These are phyloP conservation scores for Hydriomena furcata DNA, from an alignment of 2,888 invertebrate genomes.

Conservation along the genomic window DNA sequence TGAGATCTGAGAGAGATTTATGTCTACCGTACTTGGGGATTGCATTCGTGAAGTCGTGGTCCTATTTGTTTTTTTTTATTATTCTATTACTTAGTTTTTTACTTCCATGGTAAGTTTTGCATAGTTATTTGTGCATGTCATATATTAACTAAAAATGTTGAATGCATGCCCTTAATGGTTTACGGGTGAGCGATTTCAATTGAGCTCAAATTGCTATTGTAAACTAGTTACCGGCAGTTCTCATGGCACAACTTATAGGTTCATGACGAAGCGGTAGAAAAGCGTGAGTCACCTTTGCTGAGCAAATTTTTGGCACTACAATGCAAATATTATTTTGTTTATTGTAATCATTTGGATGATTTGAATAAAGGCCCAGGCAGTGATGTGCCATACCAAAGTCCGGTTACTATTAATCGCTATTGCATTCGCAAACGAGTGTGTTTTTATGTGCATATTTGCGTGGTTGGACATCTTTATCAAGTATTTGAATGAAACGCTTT, in stretches of 20 bases:
- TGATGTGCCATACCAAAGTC: slow-evolving; percentile 2
- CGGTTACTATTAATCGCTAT: not conserved
- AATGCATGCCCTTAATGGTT: slow-evolving; percentile 27
- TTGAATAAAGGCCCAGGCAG: no score
- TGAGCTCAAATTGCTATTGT: slow-evolving; percentile 24
- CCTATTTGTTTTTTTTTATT: no score
- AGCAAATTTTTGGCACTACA: no score
- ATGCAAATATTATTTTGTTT: no score
- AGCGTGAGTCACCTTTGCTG: no score
- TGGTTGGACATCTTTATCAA: slow-evolving; percentile 26
- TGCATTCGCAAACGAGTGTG: slow-evolving; percentile 11
- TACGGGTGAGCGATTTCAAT: slow-evolving; percentile 24
- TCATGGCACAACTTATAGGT: not conserved
- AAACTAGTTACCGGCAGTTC: not conserved
- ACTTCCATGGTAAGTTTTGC: not conserved
- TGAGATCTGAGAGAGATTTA: no score
- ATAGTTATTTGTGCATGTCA: slow-evolving; percentile 17
- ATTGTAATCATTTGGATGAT: no score
- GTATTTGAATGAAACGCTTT: slow-evolving; percentile 1
- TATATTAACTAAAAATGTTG: slow-evolving; percentile 15
- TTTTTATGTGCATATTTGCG: slow-evolving; percentile 25
- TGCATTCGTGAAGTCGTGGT: no score
- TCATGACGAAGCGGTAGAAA: no score
- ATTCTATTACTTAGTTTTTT: no score
- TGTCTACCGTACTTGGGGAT: no score